Evolutionary conservation across 2,888 invertebrate genomes (phyloP).

Genomic region (Melangyna quadrimaculata): DNA sequence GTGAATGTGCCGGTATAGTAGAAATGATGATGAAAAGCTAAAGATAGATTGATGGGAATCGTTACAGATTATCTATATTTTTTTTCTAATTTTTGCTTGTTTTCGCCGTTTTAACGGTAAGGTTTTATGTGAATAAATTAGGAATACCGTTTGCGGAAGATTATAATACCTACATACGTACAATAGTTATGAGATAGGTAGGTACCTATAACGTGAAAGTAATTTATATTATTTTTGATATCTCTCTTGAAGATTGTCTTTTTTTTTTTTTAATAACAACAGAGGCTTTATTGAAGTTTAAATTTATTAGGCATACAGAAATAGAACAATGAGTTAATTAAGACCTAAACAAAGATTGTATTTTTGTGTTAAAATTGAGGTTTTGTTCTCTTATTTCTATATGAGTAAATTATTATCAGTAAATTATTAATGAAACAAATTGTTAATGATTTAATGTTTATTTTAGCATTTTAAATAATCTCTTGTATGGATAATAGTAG

Average conservation of each 20-base stretch:
- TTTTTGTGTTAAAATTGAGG: neutral
- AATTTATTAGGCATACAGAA: neutral
- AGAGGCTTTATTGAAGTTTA: neutral
- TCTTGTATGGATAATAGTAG: neutral
- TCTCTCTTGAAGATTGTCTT: neutral
- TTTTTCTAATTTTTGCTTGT: slow-evolving; percentile 14
- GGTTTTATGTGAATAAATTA: slow-evolving; percentile 32
- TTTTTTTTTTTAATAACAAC: neutral
- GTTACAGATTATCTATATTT: neutral
- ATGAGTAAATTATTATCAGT: neutral
- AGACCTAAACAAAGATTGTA: neutral
- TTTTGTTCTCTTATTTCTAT: neutral
- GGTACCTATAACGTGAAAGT: neutral
- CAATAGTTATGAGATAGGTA: neutral
- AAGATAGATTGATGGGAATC: slow-evolving; percentile 39
- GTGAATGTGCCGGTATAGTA: slow-evolving; percentile 34
- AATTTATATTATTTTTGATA: neutral
- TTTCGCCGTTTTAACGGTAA: slow-evolving; percentile 57
- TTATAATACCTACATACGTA: neutral
- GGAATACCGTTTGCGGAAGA: slow-evolving; percentile 28
- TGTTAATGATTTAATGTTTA: neutral
- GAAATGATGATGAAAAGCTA: slow-evolving; percentile 34
- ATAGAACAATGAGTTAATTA: neutral
- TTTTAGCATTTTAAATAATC: neutral
- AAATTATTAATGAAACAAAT: neutral